Evolutionary conservation across 1,140 invertebrate species (phyloP).

Genomic region (Dufourea novaeangliae): DNA sequence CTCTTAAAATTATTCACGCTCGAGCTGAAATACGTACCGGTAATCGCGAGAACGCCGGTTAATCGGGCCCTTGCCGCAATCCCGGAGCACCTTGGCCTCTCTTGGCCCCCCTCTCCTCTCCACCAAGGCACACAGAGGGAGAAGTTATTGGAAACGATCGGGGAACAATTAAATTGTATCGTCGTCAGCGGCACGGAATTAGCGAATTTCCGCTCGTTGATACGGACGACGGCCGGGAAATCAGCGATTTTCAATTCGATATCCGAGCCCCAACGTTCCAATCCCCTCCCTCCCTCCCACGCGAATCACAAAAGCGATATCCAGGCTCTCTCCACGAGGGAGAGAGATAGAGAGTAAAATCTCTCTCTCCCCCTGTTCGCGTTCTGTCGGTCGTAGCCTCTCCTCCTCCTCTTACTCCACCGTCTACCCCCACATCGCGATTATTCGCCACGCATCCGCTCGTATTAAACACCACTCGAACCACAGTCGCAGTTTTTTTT

Average conservation of each 20-base stretch:
- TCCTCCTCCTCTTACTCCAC: neutral
- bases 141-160: slow-evolving; percentile 26
- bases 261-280: too few relatives aligned
- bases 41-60: neutral
- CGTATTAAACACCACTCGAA: slow-evolving; percentile 4
- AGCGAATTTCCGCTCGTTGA: slow-evolving; percentile 12
- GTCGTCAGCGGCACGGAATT: neutral
- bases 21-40: slow-evolving; percentile 6
- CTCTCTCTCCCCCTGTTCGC: neutral
- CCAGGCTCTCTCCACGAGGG: neutral
- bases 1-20: slow-evolving; percentile 24
- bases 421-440: neutral
- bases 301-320: slow-evolving; percentile 13
- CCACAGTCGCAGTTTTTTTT: slow-evolving; percentile 21
- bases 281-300: too few relatives aligned
- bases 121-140: neutral
- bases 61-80: neutral
- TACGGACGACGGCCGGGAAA: slow-evolving; percentile 5
- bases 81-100: too few relatives aligned
- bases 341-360: too few relatives aligned
- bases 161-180: slow-evolving; percentile 27
- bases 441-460: neutral
- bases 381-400: slow-evolving; percentile 3
- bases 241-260: slow-evolving; percentile 8
- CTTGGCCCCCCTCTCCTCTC: neutral